phyloP scores from a whole-genome alignment of 2,113 vertebrate genomes.

The Cyprinodon variegatus region DNA sequence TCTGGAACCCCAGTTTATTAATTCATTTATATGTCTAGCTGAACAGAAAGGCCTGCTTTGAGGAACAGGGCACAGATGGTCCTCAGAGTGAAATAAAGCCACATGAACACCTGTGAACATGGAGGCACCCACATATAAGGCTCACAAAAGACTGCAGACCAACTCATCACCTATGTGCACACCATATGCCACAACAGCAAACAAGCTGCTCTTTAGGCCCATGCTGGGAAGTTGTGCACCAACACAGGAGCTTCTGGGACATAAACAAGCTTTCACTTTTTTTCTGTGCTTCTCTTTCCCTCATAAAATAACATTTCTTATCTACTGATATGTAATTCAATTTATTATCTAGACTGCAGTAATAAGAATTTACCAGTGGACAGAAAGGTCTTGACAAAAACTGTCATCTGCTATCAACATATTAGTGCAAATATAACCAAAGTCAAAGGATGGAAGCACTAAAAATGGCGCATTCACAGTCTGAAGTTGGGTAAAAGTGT shows the following conservation, averaged over 20 bases:
- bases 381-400: slow-evolving; percentile 56
- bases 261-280: slow-evolving; percentile 25
- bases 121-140: slow-evolving; percentile 26
- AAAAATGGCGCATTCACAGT: slow-evolving; percentile 33
- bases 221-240: slow-evolving; percentile 43
- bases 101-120: neutral
- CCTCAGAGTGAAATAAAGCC: slow-evolving; percentile 69
- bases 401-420: slow-evolving; percentile 48
- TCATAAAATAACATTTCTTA: slow-evolving; percentile 44
- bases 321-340: slow-evolving; percentile 65
- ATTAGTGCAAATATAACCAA: slow-evolving; percentile 37
- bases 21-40: slow-evolving; percentile 71
- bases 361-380: slow-evolving; percentile 60
- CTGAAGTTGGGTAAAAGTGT: slow-evolving; percentile 7
- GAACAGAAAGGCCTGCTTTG: slow-evolving; percentile 67
- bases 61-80: slow-evolving; percentile 79
- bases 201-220: slow-evolving; percentile 67
- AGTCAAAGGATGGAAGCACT: slow-evolving; percentile 45
- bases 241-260: slow-evolving; percentile 21
- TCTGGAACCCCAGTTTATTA: slow-evolving; percentile 72
- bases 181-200: slow-evolving; percentile 76
- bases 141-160: slow-evolving; percentile 46
- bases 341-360: slow-evolving; percentile 52
- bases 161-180: slow-evolving; percentile 76
- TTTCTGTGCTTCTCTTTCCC: slow-evolving; percentile 40